These are phyloP conservation scores for Tretioscincus oriximinensis DNA, from an alignment of 2,113 vertebrate genomes.

Conservation along the genomic window DNA sequence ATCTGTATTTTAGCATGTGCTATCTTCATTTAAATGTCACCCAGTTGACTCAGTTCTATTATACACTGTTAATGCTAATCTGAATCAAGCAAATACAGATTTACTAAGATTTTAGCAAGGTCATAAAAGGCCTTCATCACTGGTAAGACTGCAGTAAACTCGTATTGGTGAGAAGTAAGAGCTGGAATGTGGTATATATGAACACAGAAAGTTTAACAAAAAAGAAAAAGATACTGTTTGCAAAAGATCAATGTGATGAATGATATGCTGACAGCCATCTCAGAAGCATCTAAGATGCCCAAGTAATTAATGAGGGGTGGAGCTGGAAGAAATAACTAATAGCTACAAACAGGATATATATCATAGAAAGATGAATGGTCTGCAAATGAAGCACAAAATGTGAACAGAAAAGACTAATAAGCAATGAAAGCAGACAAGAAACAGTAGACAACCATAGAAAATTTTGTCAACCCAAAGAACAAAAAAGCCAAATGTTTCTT, in stretches of 20 bases:
- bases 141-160: too few species aligned
- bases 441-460: not conserved
- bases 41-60: too few species aligned
- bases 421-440: too few species aligned
- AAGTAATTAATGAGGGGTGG: slow-evolving; percentile 27
- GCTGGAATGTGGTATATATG: not conserved
- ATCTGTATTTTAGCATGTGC: too few species aligned
- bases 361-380: not conserved
- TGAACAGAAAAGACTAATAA: not conserved
- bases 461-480: not conserved
- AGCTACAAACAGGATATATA: not conserved
- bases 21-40: too few species aligned
- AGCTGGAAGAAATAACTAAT: slow-evolving; percentile 15
- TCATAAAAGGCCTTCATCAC: too few species aligned
- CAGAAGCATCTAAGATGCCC: not conserved
- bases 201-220: not conserved
- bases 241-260: slow-evolving; percentile 8
- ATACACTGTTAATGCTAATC: too few species aligned
- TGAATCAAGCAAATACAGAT: too few species aligned
- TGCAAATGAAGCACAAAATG: not conserved
- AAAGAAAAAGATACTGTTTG: not conserved
- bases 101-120: too few species aligned
- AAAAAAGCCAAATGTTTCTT: not conserved
- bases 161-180: too few species aligned
- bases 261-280: slow-evolving; percentile 1